Conservation (phyloP, 2,113 vertebrate genomes). For the Catharus fuscescens region DNA sequence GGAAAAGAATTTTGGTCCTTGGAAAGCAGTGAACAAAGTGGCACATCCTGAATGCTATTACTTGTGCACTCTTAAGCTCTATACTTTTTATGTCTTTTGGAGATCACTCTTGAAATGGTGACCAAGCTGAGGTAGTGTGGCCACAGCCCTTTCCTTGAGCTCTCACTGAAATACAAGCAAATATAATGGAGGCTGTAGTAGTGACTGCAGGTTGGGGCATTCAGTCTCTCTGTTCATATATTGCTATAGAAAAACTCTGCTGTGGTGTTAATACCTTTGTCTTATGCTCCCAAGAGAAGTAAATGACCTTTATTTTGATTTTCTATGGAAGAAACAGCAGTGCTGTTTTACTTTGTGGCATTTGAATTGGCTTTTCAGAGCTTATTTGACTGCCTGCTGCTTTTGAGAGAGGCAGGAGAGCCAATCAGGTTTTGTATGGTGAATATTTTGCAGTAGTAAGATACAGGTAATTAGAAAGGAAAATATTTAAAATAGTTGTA, state of each 20-base stretch:
- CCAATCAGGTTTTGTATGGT: slow-evolving; percentile 52
- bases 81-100: neutral
- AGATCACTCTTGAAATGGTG: neutral
- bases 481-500: slow-evolving; percentile 75
- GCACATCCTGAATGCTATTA: neutral
- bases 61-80: neutral
- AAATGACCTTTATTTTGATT: slow-evolving; percentile 49
- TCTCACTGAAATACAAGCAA: neutral
- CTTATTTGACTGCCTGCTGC: slow-evolving; percentile 60
- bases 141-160: neutral
- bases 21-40: neutral
- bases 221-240: neutral
- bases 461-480: slow-evolving; percentile 76
- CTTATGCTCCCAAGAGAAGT: neutral
- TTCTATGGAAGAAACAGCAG: slow-evolving; percentile 27
- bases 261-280: slow-evolving; percentile 3
- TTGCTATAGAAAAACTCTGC: neutral
- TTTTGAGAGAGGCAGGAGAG: slow-evolving; percentile 48
- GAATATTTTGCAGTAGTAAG: slow-evolving; percentile 60
- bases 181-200: neutral
- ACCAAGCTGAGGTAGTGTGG: neutral
- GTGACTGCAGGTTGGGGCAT: neutral
- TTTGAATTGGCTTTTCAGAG: slow-evolving; percentile 67
- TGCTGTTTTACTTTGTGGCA: slow-evolving; percentile 27
- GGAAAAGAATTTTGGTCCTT: neutral